These are phyloP conservation scores for Cygnus olor DNA, from an alignment of 2,797 vertebrate genomes.

Conservation along the genomic window DNA sequence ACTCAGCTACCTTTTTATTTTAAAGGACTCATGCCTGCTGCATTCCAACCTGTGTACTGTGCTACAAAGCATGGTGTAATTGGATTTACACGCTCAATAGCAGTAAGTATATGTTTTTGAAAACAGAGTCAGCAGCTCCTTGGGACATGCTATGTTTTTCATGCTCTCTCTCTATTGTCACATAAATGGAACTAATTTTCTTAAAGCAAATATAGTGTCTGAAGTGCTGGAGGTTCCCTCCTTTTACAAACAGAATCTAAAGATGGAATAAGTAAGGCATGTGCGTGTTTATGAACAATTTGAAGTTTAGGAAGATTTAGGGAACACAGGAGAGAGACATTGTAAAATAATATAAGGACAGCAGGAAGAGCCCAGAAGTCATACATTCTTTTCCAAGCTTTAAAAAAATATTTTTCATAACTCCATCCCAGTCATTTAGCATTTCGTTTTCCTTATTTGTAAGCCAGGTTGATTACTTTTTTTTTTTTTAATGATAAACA, in stretches of 20 bases:
- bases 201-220: background rate
- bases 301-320: background rate
- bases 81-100: constrained; percentile 93
- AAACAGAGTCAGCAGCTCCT: background rate
- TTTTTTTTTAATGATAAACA: background rate
- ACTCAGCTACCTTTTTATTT: constrained; percentile 54
- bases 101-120: constrained; percentile 82
- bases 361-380: background rate
- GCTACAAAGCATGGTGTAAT: constrained; percentile 95
- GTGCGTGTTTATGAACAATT: background rate
- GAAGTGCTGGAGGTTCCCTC: background rate
- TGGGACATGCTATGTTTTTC: background rate
- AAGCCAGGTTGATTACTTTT: background rate
- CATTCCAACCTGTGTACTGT: constrained; percentile 95
- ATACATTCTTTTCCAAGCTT: background rate
- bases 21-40: constrained; percentile 91
- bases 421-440: background rate
- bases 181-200: background rate
- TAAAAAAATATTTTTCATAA: background rate
- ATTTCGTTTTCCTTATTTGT: background rate
- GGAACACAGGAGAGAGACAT: background rate
- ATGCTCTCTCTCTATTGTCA: background rate
- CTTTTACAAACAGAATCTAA: background rate
- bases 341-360: background rate
- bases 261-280: background rate